These are phyloP conservation scores for Eueremaeus valkanovi DNA, from an alignment of 2,888 invertebrate genomes.

Conservation along the genomic window DNA sequence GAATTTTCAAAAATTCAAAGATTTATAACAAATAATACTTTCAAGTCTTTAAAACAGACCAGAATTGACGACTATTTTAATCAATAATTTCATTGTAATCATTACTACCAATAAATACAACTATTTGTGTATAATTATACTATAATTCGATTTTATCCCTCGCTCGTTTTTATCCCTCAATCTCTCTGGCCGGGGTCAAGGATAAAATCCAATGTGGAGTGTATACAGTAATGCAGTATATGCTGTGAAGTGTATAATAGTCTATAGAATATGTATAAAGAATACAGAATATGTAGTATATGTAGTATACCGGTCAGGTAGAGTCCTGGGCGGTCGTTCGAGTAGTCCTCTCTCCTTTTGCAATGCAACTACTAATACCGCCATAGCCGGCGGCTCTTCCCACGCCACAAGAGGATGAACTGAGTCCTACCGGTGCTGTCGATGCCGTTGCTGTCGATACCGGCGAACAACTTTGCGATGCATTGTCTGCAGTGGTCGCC, in stretches of 20 bases:
- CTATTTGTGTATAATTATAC: too few species aligned
- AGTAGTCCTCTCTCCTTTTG: not conserved
- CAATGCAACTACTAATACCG: not conserved
- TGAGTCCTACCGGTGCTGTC: not conserved
- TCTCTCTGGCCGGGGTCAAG: too few species aligned
- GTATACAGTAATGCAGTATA: slow-evolving; percentile 1
- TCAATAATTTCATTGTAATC: too few species aligned
- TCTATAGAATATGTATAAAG: not conserved
- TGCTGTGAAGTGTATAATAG: not conserved
- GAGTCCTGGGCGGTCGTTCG: slow-evolving; percentile 18
- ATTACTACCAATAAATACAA: too few species aligned
- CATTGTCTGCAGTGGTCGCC: not conserved
- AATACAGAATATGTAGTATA: not conserved
- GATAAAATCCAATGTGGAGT: too few species aligned
- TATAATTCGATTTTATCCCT: too few species aligned
- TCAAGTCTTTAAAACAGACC: too few species aligned
- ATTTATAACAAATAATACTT: too few species aligned
- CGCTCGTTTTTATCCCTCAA: too few species aligned
- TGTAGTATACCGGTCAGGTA: not conserved
- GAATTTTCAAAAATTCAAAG: too few species aligned
- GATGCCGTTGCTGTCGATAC: slow-evolving; percentile 13
- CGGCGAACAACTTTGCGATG: slow-evolving; percentile 12
- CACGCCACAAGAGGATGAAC: slow-evolving; percentile 20
- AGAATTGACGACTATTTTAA: too few species aligned
- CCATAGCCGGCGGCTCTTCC: slow-evolving; percentile 18